phyloP scores from a whole-genome alignment of 2,888 invertebrate genomes.

The Malthinus seriepunctatus region DNA sequence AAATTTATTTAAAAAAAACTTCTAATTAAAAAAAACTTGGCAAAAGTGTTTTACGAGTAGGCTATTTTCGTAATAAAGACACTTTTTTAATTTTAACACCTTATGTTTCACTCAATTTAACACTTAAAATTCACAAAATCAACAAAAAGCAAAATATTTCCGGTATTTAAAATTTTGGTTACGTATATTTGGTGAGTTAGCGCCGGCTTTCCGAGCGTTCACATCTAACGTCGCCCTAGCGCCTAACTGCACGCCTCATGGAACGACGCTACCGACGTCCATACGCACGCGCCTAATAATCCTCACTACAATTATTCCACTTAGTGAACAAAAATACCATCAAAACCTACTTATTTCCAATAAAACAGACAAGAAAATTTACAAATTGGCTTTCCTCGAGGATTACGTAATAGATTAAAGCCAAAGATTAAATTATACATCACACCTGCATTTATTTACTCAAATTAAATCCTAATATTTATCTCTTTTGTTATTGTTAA shows the following conservation, averaged over 20 bases:
- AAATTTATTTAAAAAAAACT: too few relatives aligned
- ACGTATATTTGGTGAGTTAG: conserved; percentile 10
- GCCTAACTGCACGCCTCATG: conserved; percentile 26
- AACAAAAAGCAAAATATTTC: conserved; percentile 13
- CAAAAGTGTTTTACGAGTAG: too few relatives aligned
- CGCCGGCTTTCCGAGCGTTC: conserved; percentile 22
- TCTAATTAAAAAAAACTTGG: too few relatives aligned
- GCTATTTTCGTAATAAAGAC: too few relatives aligned
- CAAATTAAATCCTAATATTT: too few relatives aligned
- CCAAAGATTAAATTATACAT: too few relatives aligned
- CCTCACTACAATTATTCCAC: conserved; percentile 22
- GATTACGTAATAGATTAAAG: too few relatives aligned
- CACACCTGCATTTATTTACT: too few relatives aligned
- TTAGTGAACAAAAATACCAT: conserved; percentile 24
- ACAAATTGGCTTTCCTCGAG: not conserved
- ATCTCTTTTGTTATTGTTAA: too few relatives aligned
- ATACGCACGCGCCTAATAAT: conserved; percentile 25
- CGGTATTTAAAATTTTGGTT: conserved; percentile 12
- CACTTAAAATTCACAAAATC: too few relatives aligned
- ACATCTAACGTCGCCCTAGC: conserved; percentile 18
- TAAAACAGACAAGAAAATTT: not conserved
- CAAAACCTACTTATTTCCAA: conserved; percentile 10
- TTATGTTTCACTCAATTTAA: too few relatives aligned
- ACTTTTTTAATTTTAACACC: too few relatives aligned
- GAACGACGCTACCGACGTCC: conserved; percentile 30